Evolutionary conservation across 2,113 vertebrate genomes (phyloP).

Genomic region (Cisticola juncidis): DNA sequence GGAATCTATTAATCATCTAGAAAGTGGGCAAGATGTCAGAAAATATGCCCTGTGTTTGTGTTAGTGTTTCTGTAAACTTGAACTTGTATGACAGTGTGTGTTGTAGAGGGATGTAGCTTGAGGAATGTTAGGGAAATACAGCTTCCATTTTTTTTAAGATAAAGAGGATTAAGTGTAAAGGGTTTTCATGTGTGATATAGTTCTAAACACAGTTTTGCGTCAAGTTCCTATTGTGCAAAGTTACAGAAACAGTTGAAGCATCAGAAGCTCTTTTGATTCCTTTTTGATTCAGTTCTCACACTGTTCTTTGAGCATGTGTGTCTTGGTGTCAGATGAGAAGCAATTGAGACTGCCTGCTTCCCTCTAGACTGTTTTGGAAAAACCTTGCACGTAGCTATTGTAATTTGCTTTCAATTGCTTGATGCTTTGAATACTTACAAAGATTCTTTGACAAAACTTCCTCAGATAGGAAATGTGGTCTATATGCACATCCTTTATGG

Average conservation of each 20-base stretch:
- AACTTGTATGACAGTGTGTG: background rate
- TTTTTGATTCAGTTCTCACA: background rate
- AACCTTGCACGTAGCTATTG: background rate
- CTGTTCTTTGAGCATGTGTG: background rate
- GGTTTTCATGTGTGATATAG: background rate
- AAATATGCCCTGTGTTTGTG: background rate
- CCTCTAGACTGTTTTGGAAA: background rate
- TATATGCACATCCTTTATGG: background rate
- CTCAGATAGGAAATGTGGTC: background rate
- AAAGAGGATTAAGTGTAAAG: background rate
- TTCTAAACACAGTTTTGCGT: background rate
- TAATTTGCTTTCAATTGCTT: background rate
- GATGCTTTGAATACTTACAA: fast-evolving
- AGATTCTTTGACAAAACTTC: background rate
- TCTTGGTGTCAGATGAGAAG: background rate
- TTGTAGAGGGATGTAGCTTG: background rate
- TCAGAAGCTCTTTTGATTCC: background rate
- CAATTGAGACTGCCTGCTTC: background rate
- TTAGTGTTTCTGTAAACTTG: background rate
- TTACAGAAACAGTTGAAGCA: background rate
- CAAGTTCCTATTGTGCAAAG: background rate
- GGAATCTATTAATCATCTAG: background rate
- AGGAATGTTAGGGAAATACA: background rate
- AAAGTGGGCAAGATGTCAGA: background rate
- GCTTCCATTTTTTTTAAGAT: background rate